These are phyloP conservation scores for Drosophila sulfurigaster DNA, from an alignment of 1,140 invertebrate species.

Conservation along the genomic window DNA sequence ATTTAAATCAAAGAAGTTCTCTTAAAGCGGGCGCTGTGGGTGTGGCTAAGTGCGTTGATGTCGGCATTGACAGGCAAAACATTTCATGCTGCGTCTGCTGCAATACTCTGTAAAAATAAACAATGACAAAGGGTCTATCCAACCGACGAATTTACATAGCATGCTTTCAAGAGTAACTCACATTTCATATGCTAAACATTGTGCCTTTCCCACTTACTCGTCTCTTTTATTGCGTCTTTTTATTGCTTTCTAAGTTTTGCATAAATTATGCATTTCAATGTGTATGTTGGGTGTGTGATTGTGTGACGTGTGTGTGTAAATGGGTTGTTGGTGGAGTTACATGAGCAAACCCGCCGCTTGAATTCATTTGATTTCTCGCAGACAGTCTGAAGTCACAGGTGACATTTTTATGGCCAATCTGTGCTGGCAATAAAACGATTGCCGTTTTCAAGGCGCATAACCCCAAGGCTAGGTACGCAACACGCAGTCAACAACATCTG, in stretches of 20 bases:
- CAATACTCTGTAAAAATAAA: slow-evolving; percentile 10
- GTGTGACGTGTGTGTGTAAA: slow-evolving; percentile 39
- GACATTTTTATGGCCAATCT: slow-evolving; percentile 81
- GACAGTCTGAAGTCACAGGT: slow-evolving; percentile 71
- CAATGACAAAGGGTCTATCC: not conserved
- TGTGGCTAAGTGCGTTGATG: not conserved
- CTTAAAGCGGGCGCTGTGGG: not conserved
- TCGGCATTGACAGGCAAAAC: slow-evolving; percentile 23
- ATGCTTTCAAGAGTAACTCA: slow-evolving; percentile 13
- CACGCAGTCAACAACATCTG: slow-evolving; percentile 32
- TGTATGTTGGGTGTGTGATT: slow-evolving; percentile 37
- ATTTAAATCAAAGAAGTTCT: slow-evolving; percentile 66
- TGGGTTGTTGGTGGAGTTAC: slow-evolving; percentile 7
- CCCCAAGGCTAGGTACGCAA: not conserved
- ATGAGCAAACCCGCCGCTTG: slow-evolving; percentile 43
- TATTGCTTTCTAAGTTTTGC: slow-evolving; percentile 71
- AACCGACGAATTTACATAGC: not conserved
- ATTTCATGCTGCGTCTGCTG: slow-evolving; percentile 19
- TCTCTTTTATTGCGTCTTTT: slow-evolving; percentile 43
- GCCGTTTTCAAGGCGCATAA: slow-evolving; percentile 57
- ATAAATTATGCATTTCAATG: slow-evolving; percentile 74
- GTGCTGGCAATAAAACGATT: slow-evolving; percentile 78
- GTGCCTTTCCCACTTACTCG: slow-evolving; percentile 6
- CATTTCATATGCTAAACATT: not conserved
- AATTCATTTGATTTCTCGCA: slow-evolving; percentile 80